Evolutionary conservation across 2,113 vertebrate species (phyloP), one percentile per base, ranked within the genome.

Genomic region (Saguinus midas): DNA sequence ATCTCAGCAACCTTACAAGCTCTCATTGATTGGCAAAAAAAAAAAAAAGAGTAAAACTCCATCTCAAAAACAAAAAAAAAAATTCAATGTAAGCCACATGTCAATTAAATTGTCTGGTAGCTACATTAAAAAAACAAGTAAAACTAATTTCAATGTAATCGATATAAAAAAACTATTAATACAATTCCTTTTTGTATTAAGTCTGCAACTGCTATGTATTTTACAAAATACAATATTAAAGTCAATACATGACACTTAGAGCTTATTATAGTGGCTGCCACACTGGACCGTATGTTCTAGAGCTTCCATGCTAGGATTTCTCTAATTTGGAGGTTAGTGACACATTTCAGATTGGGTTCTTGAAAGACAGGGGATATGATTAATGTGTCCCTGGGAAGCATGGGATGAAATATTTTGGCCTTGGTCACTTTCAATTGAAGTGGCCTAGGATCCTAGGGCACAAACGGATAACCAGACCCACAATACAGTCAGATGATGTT

Each of bases 61-160:
- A 52, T 52, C 52, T 52, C 16, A 52, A 52, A 52, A 17, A 5
- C 43, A 52, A 17, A 5, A 17, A 52, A 13, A 52, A 52, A 17
- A 5, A 52, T 40, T 40, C 52, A 48, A 82, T 1, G 3, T 35
- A 20, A 78, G 40, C 27, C 40, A 89, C 21, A 4, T 3, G n/a
- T 21, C 68, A 55, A 52, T 70, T 32, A 81, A 58, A 43, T 68
- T 40, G 35, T 58, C n/a, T 32, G 64, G 37, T 76, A 45, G 48
- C 35, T 52, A 78, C 29, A 66, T 3, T 23, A 37, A 75, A 94
- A 82, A 61, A 48, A 48, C 43, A 58, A 6, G 83, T 96, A 57
- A 96, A 79, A 25, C 83, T 61, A 72, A 76, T 70, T 92, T 95
- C 66, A 93, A 80, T 57, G 27, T 55, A 58, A 83, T 35, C 50